Base-by-base conservation (phyloP, 2,888 invertebrate species). In the Protodeltote pygarga region DNA sequence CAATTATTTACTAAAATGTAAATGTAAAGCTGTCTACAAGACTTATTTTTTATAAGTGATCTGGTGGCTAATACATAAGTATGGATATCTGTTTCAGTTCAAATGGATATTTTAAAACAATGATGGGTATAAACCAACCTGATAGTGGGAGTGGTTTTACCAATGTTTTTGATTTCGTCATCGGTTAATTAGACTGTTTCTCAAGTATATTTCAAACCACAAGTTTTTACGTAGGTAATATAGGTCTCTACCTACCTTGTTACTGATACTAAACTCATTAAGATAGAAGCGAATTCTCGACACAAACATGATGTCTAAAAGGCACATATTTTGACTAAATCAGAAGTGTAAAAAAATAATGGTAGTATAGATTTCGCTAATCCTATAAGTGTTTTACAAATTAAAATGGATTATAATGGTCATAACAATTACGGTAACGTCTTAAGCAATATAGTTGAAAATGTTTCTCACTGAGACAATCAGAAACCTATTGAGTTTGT, bases 221-320 rank as follows among this genome's bases (percentile, higher is more conserved):
- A 84, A 75, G 49, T 65, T 70, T 49, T 58, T 74, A 73, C 77
- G 73, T 67, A 71, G 69, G 51, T 59, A 65, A 83, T 81, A 69
- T 81, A 77, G 81, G 81, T 76, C 67, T 58, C 49, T 67, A 77
- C 73, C 72, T 78, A 77, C 76, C n/a, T 66, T 66, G 55, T 45
- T n/a, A 51, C 68, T 71, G 84, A 85, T 84, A 83, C 73, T 57
- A 75, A 76, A 77, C 73, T 71, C 82, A 79, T 87, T 87, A 87
- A 83, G 85, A 83, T 80, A 80, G 68, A 49, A 61, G 60, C 57
- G 37, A 55, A 60, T 65, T 45, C 24, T 47, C 46, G 33, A 28
- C 14, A 47, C 42, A 16, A 24, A 46, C 28, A 27, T 46, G 50
- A 11, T 11, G 6, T n/a, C 9, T 19, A 28, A 32, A 23, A 17